phyloP scores from a whole-genome alignment of 2,888 invertebrate genomes.

The Allophyes oxyacanthae region DNA sequence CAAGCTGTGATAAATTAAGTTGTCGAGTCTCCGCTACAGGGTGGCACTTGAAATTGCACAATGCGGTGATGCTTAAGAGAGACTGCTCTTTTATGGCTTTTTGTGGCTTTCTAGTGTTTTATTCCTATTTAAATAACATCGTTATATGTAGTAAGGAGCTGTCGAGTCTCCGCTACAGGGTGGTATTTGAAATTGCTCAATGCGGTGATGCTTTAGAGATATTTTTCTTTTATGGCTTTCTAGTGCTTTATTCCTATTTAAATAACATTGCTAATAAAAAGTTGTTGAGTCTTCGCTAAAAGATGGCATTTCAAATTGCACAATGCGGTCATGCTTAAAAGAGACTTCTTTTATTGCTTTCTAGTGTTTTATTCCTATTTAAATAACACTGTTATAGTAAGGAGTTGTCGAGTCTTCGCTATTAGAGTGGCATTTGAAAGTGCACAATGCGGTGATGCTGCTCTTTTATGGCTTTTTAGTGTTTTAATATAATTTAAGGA shows the following conservation, averaged over 20 bases:
- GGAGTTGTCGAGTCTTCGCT: neutral
- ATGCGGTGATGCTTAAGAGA: constrained; percentile 22
- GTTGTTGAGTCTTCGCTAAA: constrained; percentile 37
- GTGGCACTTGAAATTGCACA: constrained; percentile 27
- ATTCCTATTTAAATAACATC: too few relatives aligned
- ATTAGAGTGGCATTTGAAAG: neutral
- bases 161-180: neutral
- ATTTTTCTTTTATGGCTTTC: constrained; percentile 24
- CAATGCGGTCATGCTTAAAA: constrained; percentile 21
- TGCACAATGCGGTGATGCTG: neutral
- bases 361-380: neutral
- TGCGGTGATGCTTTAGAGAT: constrained; percentile 20
- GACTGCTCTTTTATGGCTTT: constrained; percentile 26
- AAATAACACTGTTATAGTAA: too few relatives aligned
- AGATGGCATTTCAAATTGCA: constrained; percentile 30
- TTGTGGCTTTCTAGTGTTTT: constrained; percentile 2
- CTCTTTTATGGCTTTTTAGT: too few relatives aligned
- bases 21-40: constrained; percentile 39
- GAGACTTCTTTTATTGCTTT: constrained; percentile 15
- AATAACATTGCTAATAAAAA: constrained; percentile 5
- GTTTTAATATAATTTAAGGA: constrained; percentile 6
- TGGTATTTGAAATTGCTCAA: constrained; percentile 18
- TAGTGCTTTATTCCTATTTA: neutral
- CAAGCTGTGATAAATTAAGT: constrained; percentile 59
- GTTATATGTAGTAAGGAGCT: too few relatives aligned